These are phyloP conservation scores for Zhengitettix transpicula DNA, from an alignment of 2,888 invertebrate species.

Conservation along the genomic window DNA sequence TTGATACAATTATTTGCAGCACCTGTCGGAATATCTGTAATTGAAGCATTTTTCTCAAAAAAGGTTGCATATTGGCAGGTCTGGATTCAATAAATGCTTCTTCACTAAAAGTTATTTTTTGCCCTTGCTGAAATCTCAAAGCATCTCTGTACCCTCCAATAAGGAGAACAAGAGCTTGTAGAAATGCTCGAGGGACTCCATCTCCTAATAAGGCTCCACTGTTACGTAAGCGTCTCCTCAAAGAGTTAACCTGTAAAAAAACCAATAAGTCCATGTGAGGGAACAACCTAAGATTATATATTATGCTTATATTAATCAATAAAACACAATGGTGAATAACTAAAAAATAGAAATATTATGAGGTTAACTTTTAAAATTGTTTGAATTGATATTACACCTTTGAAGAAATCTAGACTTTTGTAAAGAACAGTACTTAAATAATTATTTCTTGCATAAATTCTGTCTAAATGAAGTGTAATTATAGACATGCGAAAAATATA, in stretches of 20 bases:
- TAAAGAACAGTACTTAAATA: too few species aligned
- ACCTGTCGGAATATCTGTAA: conserved; percentile 91
- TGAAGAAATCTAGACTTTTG: too few species aligned
- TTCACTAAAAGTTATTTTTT: conserved; percentile 67
- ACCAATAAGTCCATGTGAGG: too few species aligned
- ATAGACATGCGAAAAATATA: too few species aligned
- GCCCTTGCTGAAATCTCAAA: conserved; percentile 53
- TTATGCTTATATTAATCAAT: neutral
- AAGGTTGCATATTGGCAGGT: conserved; percentile 69
- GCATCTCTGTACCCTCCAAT: conserved; percentile 93
- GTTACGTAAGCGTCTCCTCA: neutral
- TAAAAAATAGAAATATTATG: too few species aligned
- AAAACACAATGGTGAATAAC: too few species aligned
- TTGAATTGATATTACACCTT: too few species aligned
- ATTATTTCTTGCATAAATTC: too few species aligned
- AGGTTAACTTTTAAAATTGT: too few species aligned
- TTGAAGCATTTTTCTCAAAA: conserved; percentile 76
- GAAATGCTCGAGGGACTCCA: conserved; percentile 81
- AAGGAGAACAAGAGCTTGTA: conserved; percentile 76
- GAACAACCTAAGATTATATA: neutral
- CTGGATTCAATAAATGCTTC: conserved; percentile 79
- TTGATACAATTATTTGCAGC: neutral
- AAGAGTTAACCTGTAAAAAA: neutral
- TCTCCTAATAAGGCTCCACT: conserved; percentile 63
- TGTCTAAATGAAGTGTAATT: too few species aligned